These are phyloP conservation scores for Bos indicus DNA, from an alignment of 2,113 vertebrate genomes.

Conservation along the genomic window DNA sequence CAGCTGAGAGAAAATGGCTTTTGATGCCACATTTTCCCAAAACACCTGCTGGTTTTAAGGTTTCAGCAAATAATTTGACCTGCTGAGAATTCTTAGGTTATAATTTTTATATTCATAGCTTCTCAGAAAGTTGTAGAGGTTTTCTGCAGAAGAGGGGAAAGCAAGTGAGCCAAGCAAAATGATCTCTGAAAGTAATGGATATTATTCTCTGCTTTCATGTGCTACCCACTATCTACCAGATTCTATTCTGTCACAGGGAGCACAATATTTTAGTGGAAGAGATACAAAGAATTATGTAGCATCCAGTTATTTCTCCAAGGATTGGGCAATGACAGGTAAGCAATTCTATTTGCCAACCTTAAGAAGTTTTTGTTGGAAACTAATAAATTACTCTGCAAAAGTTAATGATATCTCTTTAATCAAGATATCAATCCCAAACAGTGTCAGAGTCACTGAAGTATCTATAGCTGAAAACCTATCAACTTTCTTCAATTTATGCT, in stretches of 20 bases:
- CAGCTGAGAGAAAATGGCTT: constrained; percentile 19
- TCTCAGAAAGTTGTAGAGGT: constrained; percentile 25
- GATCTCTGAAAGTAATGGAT: neutral
- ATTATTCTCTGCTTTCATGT: neutral
- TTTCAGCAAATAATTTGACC: constrained; percentile 41
- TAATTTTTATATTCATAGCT: constrained; percentile 39
- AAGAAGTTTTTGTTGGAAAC: neutral
- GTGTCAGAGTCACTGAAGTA: neutral
- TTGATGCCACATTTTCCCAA: constrained; percentile 38
- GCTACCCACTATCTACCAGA: neutral
- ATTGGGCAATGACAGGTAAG: neutral
- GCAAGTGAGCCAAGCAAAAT: neutral
- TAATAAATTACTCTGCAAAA: constrained; percentile 2
- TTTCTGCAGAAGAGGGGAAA: neutral
- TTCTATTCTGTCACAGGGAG: neutral
- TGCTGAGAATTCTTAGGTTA: constrained; percentile 22
- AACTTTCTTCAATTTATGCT: neutral
- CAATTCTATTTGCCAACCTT: neutral
- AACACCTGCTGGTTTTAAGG: constrained; percentile 13
- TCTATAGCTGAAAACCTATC: neutral
- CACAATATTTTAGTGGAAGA: neutral
- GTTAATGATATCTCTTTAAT: neutral
- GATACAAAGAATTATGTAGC: neutral
- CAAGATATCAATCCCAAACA: neutral
- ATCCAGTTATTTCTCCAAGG: neutral